These are phyloP conservation scores for Indicator maculatus DNA, from an alignment of 2,113 vertebrate species.

Conservation along the genomic window DNA sequence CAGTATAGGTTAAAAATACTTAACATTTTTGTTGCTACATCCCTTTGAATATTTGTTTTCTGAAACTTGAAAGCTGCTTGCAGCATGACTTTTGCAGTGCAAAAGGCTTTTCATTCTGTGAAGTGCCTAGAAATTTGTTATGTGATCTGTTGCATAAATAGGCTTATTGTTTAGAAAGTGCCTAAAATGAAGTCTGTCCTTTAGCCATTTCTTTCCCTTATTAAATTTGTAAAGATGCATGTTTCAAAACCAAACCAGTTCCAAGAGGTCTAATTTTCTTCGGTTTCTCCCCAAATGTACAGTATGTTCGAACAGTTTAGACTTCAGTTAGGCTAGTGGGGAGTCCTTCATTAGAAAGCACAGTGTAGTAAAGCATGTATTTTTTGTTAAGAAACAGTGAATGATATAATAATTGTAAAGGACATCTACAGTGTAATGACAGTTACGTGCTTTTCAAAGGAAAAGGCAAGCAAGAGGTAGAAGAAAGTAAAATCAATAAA, in stretches of 20 bases:
- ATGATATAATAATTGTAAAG: conserved; percentile 71
- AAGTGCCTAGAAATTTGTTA: conserved; percentile 51
- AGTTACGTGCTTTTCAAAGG: conserved; percentile 63
- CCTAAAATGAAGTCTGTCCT: conserved; percentile 52
- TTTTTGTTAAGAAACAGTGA: conserved; percentile 65
- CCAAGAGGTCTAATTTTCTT: conserved; percentile 54
- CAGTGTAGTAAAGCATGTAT: neutral
- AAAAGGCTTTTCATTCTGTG: conserved; percentile 27
- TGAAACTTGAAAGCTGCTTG: neutral
- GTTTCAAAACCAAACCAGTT: conserved; percentile 54
- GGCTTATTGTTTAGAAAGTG: conserved; percentile 64
- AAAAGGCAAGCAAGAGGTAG: conserved; percentile 75
- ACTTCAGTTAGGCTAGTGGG: conserved; percentile 24
- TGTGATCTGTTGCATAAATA: conserved; percentile 60
- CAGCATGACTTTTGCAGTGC: conserved; percentile 8
- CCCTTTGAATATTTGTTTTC: conserved; percentile 17
- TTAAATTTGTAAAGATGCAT: conserved; percentile 46
- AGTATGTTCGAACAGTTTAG: conserved; percentile 31
- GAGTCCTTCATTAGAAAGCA: conserved; percentile 51
- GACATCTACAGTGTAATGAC: conserved; percentile 56
- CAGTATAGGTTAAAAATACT: neutral
- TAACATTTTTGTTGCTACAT: neutral
- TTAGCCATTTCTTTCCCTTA: conserved; percentile 17
- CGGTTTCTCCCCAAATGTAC: conserved; percentile 34
- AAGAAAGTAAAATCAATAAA: conserved; percentile 78